These are phyloP conservation scores for Gerris lacustris DNA, from an alignment of 2,888 invertebrate species.

Conservation along the genomic window DNA sequence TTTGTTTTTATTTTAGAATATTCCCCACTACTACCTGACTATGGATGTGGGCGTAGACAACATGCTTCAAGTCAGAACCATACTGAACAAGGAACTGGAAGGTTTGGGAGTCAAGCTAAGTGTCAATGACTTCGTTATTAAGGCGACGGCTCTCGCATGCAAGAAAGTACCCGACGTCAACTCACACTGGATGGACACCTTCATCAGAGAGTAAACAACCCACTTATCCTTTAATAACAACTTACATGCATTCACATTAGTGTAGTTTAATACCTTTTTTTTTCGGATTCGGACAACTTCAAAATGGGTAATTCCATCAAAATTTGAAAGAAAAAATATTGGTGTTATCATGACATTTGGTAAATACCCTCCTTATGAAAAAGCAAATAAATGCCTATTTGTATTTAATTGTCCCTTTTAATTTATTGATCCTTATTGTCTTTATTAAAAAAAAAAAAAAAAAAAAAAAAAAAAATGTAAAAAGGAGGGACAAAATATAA, in stretches of 20 bases:
- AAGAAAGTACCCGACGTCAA: conserved; percentile 86
- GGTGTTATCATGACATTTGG: too few species aligned
- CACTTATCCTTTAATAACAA: background rate
- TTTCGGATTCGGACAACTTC: background rate
- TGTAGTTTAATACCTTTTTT: background rate
- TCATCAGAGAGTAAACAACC: conserved; percentile 72
- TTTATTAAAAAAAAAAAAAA: too few species aligned
- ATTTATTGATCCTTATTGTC: too few species aligned
- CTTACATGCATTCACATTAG: background rate
- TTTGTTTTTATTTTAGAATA: conserved; percentile 45
- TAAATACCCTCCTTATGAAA: too few species aligned
- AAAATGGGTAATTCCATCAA: background rate
- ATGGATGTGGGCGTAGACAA: conserved; percentile 73
- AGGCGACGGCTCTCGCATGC: conserved; percentile 80
- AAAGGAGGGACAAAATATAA: too few species aligned
- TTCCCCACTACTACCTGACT: conserved; percentile 94
- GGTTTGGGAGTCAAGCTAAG: conserved; percentile 77
- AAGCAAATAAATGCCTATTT: too few species aligned
- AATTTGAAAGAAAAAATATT: too few species aligned
- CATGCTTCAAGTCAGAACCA: conserved; percentile 55
- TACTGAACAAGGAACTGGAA: conserved; percentile 65
- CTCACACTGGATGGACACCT: conserved; percentile 86
- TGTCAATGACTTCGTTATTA: conserved; percentile 91
- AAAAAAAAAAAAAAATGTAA: too few species aligned
- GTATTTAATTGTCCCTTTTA: too few species aligned